Evolutionary conservation across 2,797 vertebrate species (phyloP), one percentile per base, ranked within the genome.

Genomic region (Cephalopachus bancanus): DNA sequence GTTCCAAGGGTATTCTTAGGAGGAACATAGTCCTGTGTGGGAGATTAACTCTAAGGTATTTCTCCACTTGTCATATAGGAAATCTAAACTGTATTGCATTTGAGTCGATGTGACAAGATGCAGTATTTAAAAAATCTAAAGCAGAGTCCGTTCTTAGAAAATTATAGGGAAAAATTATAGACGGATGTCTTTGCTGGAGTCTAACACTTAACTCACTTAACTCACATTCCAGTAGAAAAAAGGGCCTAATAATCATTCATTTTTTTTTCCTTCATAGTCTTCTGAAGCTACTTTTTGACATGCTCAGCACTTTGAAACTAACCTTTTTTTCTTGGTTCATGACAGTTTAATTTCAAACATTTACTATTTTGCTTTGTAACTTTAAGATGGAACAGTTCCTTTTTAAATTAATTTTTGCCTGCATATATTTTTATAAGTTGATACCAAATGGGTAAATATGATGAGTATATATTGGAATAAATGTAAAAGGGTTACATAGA

Each of bases 371-470:
- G n/a, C 81, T 89, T 79, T 94, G 20, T 96, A 92, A 96, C 84
- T 90, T 93, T 67, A 87, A 90, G 86, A 74, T 59, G 88, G 55
- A 83, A 84, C 37, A 90, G 33, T 89, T 83, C 49, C 57, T 96
- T 91, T 93, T 78, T 71, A 88, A 28, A 37, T n/a, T 85, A 76
- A 76, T 55, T 95, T 97, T 97, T 96, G 51, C 94, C 67, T 97
- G 60, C 4, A 30, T 92, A 30, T 57, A 3, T 83, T 62, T 95
- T 87, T 94, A 24, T 93, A 96, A 95, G 59, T 96, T 97, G 65
- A 96, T 93, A 96, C 88, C 91, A 97, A 96, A 96, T 87, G 83
- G 94, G 65, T 88, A 89, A 86, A 91, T 96, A 51, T 72, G 72
- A 80, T 81, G 7, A 94, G 57, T 94, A 15, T 96, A 22, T 93